A percentile compares a stretch with the other conserved stretches of the same genome.
Evolutionary conservation across 2,797 vertebrate genomes (phyloP).

Genomic region (Siniperca undulata): DNA sequence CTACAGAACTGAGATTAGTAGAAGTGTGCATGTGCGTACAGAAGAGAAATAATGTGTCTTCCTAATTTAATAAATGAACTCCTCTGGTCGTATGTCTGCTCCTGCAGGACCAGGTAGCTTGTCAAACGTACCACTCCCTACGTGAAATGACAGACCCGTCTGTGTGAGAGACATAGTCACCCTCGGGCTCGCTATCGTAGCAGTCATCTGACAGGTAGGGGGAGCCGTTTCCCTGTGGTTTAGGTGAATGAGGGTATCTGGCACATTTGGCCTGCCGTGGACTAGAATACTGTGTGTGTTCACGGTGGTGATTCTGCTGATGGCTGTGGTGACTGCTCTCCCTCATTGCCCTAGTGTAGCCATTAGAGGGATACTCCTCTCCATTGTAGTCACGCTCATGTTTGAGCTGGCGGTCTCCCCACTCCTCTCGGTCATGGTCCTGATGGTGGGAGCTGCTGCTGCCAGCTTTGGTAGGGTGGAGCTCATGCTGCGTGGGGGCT

Average conservation of each 20-base stretch:
- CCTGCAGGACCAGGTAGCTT: constrained; percentile 42
- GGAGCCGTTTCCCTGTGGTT: constrained; percentile 84
- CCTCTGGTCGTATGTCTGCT: constrained; percentile 34
- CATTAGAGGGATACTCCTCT: constrained; percentile 87
- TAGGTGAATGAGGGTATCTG: constrained; percentile 74
- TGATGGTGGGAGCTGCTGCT: constrained; percentile 89
- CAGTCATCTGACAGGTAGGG: constrained; percentile 91
- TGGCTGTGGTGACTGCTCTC: constrained; percentile 76
- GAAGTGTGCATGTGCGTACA: constrained; percentile 51
- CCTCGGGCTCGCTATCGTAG: constrained; percentile 91
- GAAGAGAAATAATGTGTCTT: constrained; percentile 41
- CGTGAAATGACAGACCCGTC: constrained; percentile 99
- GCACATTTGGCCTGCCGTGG: constrained; percentile 73
- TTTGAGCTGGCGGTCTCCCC: constrained; percentile 87
- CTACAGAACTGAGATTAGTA: constrained; percentile 50
- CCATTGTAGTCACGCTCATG: constrained; percentile 83
- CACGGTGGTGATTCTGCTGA: constrained; percentile 69
- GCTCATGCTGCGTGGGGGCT: constrained; percentile 91
- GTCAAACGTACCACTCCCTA: constrained; percentile 97
- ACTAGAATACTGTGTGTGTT: constrained; percentile 79
- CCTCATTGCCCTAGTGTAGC: constrained; percentile 89
- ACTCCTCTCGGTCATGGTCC: constrained; percentile 91
- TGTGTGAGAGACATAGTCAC: constrained; percentile 96
- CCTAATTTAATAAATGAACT: constrained; percentile 50
- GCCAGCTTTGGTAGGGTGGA: constrained; percentile 84